Percentiles rank a stretch among this genome's conserved stretches.
Conservation (phyloP, 2,797 vertebrate species). For the Crax fasciolata region DNA sequence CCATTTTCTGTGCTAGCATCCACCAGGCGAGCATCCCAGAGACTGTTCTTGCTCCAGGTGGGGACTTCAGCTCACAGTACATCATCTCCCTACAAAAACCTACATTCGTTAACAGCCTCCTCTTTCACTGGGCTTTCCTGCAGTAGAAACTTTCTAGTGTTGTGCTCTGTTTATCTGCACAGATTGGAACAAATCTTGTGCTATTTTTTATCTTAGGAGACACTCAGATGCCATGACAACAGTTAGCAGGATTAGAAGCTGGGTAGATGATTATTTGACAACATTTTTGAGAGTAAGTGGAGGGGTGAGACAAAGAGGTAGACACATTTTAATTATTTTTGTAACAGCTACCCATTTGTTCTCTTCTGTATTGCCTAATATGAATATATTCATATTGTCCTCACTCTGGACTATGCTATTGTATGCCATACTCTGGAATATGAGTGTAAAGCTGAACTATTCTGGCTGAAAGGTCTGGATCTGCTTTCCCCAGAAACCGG, state of each 20-base stretch:
- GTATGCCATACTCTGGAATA: not conserved
- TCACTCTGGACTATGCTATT: not conserved
- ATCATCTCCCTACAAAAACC: not conserved
- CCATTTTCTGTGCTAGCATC: not conserved
- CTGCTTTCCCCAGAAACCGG: not conserved
- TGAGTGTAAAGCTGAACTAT: not conserved
- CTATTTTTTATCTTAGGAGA: not conserved
- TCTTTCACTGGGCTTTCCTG: not conserved
- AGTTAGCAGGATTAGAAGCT: not conserved
- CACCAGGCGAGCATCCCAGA: not conserved
- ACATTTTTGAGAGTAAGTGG: not conserved
- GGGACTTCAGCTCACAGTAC: not conserved
- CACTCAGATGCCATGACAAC: not conserved
- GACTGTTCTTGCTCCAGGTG: not conserved
- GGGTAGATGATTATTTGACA: not conserved
- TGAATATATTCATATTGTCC: not conserved
- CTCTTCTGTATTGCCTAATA: not conserved
- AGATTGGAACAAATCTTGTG: not conserved
- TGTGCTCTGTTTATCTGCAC: not conserved
- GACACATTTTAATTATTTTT: not conserved
- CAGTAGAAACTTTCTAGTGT: not conserved
- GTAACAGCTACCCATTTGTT: not conserved
- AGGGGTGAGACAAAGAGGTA: not conserved
- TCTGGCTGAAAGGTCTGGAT: not conserved
- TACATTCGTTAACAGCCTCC: not conserved